Evolutionary conservation across 2,888 invertebrate genomes (phyloP).

Genomic region (Drosophila robusta): DNA sequence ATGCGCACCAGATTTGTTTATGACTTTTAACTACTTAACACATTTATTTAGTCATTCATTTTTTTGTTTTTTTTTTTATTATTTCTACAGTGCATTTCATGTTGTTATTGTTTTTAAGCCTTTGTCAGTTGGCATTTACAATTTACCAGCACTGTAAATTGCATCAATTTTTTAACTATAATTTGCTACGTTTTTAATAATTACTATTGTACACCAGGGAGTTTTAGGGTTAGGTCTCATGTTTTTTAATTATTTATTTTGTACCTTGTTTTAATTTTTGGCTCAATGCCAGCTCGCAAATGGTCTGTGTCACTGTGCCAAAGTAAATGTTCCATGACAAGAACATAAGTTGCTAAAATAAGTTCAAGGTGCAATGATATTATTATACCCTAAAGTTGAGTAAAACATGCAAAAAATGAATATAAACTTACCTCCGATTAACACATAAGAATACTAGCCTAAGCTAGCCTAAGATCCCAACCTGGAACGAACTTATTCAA

Average conservation of each 20-base stretch:
- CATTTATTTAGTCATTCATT: slow-evolving; percentile 51
- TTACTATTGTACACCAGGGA: slow-evolving; percentile 14
- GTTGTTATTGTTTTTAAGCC: slow-evolving; percentile 12
- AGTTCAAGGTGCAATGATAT: neutral
- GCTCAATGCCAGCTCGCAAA: slow-evolving; percentile 54
- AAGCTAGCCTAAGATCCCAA: too few species aligned
- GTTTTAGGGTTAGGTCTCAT: too few species aligned
- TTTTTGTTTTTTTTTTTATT: slow-evolving; percentile 26
- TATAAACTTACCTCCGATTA: too few species aligned
- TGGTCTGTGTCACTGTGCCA: slow-evolving; percentile 51
- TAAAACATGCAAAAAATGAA: too few species aligned
- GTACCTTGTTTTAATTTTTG: slow-evolving; percentile 30
- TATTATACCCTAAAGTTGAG: slow-evolving; percentile 4
- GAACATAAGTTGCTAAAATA: slow-evolving; percentile 12
- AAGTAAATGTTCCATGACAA: slow-evolving; percentile 28
- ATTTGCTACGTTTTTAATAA: slow-evolving; percentile 18
- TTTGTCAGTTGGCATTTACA: slow-evolving; percentile 36
- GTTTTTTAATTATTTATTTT: neutral
- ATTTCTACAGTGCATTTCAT: slow-evolving; percentile 33
- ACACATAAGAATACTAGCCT: too few species aligned
- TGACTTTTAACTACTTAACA: slow-evolving; percentile 55
- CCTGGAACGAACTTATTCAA: too few species aligned
- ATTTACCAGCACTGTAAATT: slow-evolving; percentile 27
- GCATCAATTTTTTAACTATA: slow-evolving; percentile 22
- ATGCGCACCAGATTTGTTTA: slow-evolving; percentile 51